Percentiles rank a stretch among this genome's conserved stretches.
phyloP scores from a whole-genome alignment of 2,888 invertebrate genomes.

The Strigamia crassipes region DNA sequence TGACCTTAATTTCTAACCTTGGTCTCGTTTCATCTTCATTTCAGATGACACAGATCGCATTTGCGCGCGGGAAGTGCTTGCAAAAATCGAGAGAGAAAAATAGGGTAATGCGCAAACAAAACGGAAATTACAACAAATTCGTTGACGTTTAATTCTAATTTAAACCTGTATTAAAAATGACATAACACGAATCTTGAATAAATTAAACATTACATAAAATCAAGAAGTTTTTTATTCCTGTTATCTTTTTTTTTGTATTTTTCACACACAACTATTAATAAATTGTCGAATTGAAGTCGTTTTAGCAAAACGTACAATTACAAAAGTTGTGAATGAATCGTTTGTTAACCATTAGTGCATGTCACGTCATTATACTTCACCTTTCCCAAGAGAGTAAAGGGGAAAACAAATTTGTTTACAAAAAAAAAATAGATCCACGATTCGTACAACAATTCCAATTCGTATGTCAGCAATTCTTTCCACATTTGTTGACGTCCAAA shows the following conservation, averaged over 20 bases:
- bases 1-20: slow-evolving; percentile 29
- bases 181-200: not conserved
- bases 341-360: slow-evolving; percentile 36
- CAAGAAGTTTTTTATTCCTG: not conserved
- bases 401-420: not conserved
- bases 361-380: slow-evolving; percentile 11
- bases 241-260: not conserved
- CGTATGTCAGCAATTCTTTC: slow-evolving; percentile 6
- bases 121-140: slow-evolving; percentile 16
- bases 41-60: not conserved
- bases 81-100: not conserved
- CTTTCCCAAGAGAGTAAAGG: slow-evolving; percentile 25
- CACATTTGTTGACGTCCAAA: slow-evolving; percentile 11
- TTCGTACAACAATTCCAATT: slow-evolving; percentile 4
- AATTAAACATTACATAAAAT: not conserved
- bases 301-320: not conserved
- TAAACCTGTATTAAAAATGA: not conserved
- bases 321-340: slow-evolving; percentile 31
- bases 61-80: not conserved
- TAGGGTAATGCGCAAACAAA: not conserved
- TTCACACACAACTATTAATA: not conserved
- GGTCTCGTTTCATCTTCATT: not conserved
- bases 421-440: slow-evolving; percentile 11
- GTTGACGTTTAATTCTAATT: not conserved
- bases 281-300: not conserved